Base-by-base conservation (phyloP, 2,113 vertebrate species). In the Nesoenas mayeri region DNA sequence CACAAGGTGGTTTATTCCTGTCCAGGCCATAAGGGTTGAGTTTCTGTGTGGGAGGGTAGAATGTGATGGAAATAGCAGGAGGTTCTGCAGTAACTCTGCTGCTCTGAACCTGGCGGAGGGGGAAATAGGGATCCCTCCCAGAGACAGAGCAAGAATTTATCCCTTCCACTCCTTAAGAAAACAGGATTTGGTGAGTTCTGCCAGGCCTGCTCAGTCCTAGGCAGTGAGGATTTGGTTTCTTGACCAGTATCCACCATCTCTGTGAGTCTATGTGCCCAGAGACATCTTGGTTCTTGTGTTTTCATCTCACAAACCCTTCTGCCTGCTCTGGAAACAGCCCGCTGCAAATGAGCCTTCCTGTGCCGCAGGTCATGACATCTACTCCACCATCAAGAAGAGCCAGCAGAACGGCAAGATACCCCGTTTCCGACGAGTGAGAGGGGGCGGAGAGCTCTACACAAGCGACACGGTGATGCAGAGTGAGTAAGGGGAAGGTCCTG, bases 351-450 rank as follows among this genome's bases (percentile, higher is more conserved):
- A 36, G 28, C 31, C 28, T 66, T 11, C 51, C 28, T 14, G 1
- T 26, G 47, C 80, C 15, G 0, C 90, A 98, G 98, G 96, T 56
- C 88, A 96, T 0, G 93, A 97, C 58, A 98, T 98, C n/a, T 98
- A 98, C 79, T 98, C 98, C 38, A 98, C 98, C 38, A 97, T 98
- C 94, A 97, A 94, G 96, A 98, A 98, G 92, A 97, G 98, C 67
- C 97, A 97, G 53, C 97, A 97, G 89, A 98, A 98, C 0, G 98
- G 98, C 54, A 97, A 97, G 84, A 97, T 98, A 42, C 98, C 97
- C 9, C 96, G 98, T 0, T 98, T 98, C 75, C 98, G 98, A 10
- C 97, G 98, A 5, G 97, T 98, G 6, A 79, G 69, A 31, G 98
- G 98, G 0, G 95, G 97, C 5, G 91, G 91, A 1, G 97, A 98